Evolutionary conservation across 2,113 vertebrate species (phyloP).

Genomic region (Polyodon spathula): DNA sequence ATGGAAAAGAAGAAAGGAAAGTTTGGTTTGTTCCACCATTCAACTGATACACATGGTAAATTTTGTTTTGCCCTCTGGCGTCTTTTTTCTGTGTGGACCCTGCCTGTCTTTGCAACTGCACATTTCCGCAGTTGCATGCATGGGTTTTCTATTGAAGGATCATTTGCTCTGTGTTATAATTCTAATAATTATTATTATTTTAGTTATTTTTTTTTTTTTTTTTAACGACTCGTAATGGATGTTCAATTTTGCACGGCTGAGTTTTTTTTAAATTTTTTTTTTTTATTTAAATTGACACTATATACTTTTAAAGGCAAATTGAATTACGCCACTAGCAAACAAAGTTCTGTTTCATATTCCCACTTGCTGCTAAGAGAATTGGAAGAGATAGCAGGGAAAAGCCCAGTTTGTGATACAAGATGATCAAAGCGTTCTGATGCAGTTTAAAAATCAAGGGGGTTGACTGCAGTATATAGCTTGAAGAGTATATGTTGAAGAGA

Average conservation of each 20-base stretch:
- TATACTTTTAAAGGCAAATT: no score
- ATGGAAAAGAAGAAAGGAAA: constrained; percentile 95
- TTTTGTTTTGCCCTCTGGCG: constrained; percentile 50
- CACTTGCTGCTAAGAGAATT: neutral
- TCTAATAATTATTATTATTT: no score
- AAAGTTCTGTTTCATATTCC: constrained; percentile 8
- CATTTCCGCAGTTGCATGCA: no score
- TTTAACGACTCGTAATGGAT: no score
- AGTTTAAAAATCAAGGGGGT: neutral
- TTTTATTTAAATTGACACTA: no score
- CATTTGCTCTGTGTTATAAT: no score
- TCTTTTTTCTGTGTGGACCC: constrained; percentile 27
- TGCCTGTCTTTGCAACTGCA: constrained; percentile 29
- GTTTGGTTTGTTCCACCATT: constrained; percentile 88
- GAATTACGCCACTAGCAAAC: constrained; percentile 4
- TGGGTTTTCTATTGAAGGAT: no score
- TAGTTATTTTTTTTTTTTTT: no score
- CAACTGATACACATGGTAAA: constrained; percentile 91
- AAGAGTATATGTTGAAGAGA: no score
- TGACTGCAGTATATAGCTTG: neutral
- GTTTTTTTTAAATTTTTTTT: no score
- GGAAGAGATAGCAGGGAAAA: neutral
- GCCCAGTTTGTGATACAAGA: neutral
- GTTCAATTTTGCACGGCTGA: no score
- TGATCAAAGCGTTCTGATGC: neutral